Conservation (phyloP, 1,140 invertebrate genomes). For the Drosophila melanica region DNA sequence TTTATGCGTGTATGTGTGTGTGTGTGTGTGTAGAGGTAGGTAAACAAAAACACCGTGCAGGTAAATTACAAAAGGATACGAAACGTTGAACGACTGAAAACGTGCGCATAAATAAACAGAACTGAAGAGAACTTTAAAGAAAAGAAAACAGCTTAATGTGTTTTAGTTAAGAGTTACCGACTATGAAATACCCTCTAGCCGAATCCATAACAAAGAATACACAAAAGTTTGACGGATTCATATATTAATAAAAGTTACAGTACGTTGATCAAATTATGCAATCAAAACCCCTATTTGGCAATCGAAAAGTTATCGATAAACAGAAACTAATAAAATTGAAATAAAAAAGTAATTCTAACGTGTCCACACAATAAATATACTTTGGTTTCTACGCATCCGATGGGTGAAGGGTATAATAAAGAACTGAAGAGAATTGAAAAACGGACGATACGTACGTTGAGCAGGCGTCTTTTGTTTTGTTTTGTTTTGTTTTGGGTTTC, state of each 20-base stretch:
- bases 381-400: too few relatives aligned
- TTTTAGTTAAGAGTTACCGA: too few relatives aligned
- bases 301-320: too few relatives aligned
- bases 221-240: too few relatives aligned
- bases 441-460: background rate
- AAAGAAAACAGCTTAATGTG: slow-evolving; percentile 6
- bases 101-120: slow-evolving; percentile 72
- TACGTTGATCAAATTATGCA: too few relatives aligned
- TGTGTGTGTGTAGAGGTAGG: slow-evolving; percentile 17
- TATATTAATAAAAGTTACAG: too few relatives aligned
- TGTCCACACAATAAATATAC: too few relatives aligned
- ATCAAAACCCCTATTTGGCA: too few relatives aligned
- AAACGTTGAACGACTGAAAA: slow-evolving; percentile 38
- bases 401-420: background rate
- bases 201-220: too few relatives aligned
- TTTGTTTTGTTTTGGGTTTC: slow-evolving; percentile 31
- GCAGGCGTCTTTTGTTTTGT: slow-evolving; percentile 52
- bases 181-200: too few relatives aligned
- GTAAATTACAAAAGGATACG: slow-evolving; percentile 66
- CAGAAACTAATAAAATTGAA: too few relatives aligned
- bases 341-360: too few relatives aligned
- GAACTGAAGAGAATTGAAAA: slow-evolving; percentile 6
- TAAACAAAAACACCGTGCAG: slow-evolving; percentile 61
- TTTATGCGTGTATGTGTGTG: background rate
- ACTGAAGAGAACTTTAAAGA: slow-evolving; percentile 1